Base-by-base conservation (phyloP, 2,797 vertebrate genomes). In the Hapalemur alaotrensis region DNA sequence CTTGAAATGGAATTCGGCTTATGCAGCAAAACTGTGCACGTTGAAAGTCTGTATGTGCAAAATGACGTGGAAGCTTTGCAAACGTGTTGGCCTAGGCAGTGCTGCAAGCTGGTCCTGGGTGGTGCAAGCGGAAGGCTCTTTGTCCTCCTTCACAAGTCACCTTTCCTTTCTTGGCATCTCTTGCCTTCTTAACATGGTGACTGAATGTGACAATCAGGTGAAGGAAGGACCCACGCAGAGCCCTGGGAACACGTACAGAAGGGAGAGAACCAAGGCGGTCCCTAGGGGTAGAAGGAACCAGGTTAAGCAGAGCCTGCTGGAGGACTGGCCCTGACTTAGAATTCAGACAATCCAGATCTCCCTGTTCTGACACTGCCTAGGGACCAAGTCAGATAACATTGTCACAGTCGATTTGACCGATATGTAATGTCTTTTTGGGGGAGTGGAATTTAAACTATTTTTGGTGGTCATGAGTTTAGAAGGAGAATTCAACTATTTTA, bases 71-170 rank as follows among this genome's bases (percentile, higher is more conserved):
- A 4, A 5, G 28, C 12, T 43, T 48, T 13, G 7, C 2, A 25
- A 5, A 65, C 1, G 1, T 0, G 7, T 22, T 28, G 15, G 1
- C 15, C 22, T 17, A 2, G 8, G 8, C 15, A 23, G 12, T 9
- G 2, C 35, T 25, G 28, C 7, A 22, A 13, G 38, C 30, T 7
- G 59, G 38, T 5, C 17, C 22, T 0, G 32, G 32, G 50, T 7
- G 1, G 7, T 5, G 80, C 76, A 2, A 41, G 17, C 17, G 13
- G 43, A 35, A 7, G 5, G 13, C 18, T 5, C 23, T 10, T 28
- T 0, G 0, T 35, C 8, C 4, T 38, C 5, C 12, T 7, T 13
- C 3, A 0, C 22, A 11, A 9, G 30, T 6, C 35, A 0, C 2
- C n/a, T 48, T 73, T 28, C 22, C 25, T 54, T 25, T 4, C 13